These are phyloP conservation scores for Aleiodes alternator DNA, from an alignment of 2,888 invertebrate species.

Conservation along the genomic window DNA sequence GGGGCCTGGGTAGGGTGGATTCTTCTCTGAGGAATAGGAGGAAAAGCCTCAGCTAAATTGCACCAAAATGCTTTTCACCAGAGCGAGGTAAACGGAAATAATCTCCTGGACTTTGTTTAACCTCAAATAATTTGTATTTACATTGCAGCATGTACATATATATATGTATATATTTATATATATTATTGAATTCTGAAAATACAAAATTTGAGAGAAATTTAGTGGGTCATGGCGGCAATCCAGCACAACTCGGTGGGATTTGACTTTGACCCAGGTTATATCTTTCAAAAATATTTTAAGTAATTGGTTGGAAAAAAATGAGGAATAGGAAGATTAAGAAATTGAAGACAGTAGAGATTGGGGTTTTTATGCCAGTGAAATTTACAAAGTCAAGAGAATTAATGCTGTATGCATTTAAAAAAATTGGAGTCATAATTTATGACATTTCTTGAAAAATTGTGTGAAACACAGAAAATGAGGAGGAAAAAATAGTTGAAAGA, in stretches of 20 bases:
- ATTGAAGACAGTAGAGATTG: conserved; percentile 12
- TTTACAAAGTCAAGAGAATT: conserved; percentile 3
- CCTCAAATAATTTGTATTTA: conserved; percentile 45
- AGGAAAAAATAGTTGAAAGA: no score
- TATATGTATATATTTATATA: not conserved
- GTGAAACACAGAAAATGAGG: not conserved
- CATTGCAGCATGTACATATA: conserved; percentile 8
- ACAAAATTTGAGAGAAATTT: conserved; percentile 24
- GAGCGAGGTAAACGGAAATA: conserved; percentile 31
- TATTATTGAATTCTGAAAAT: conserved; percentile 8
- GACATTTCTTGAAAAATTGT: not conserved
- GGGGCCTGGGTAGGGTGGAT: no score
- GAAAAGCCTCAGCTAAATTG: conserved; percentile 19
- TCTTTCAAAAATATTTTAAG: conserved; percentile 23
- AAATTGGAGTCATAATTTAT: not conserved
- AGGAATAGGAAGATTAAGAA: not conserved
- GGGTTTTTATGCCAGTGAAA: not conserved
- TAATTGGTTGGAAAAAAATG: conserved; percentile 18
- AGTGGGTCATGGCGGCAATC: conserved; percentile 42
- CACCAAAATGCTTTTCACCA: not conserved
- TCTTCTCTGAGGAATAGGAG: not conserved
- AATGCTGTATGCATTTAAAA: conserved; percentile 4
- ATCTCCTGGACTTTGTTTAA: conserved; percentile 39
- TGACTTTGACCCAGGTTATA: conserved; percentile 32
- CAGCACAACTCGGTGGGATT: conserved; percentile 23